These are phyloP conservation scores for Drosophila ezoana DNA, from an alignment of 2,888 invertebrate genomes.

Conservation along the genomic window DNA sequence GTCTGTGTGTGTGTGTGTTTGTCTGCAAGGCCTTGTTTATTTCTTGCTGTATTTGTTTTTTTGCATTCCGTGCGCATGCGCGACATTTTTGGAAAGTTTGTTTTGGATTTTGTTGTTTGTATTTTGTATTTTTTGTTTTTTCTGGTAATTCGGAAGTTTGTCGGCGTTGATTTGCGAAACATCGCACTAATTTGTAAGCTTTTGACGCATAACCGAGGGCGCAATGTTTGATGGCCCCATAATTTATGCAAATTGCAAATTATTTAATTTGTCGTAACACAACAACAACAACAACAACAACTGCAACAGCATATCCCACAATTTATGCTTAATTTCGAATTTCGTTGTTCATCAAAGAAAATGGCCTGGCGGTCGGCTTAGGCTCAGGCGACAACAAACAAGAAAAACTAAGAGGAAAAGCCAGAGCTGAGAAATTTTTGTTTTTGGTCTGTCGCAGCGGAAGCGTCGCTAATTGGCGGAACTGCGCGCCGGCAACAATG, in stretches of 20 bases:
- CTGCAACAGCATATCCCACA: conserved; percentile 16
- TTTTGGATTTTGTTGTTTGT: conserved; percentile 35
- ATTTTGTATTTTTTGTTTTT: conserved; percentile 12
- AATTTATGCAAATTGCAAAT: conserved; percentile 74
- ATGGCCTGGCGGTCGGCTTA: conserved; percentile 26
- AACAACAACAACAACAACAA: conserved; percentile 3
- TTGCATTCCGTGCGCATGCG: conserved; percentile 72
- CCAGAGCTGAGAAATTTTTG: conserved; percentile 59
- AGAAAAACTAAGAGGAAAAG: conserved; percentile 53
- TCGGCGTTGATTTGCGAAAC: conserved; percentile 72
- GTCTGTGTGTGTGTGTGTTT: conserved; percentile 12
- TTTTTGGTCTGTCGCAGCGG: conserved; percentile 65
- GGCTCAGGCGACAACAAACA: conserved; percentile 28
- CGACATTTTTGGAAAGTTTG: conserved; percentile 68
- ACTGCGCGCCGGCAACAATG: conserved; percentile 56
- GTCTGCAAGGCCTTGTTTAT: conserved; percentile 26
- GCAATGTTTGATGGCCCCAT: conserved; percentile 64
- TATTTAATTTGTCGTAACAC: conserved; percentile 58
- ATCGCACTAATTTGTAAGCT: conserved; percentile 79
- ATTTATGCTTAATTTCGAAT: conserved; percentile 32
- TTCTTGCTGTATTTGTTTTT: conserved; percentile 20
- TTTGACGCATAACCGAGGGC: conserved; percentile 72
- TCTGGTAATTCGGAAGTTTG: conserved; percentile 71
- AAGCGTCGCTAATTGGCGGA: conserved; percentile 79
- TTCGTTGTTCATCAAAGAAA: conserved; percentile 35